Evolutionary conservation across 1,140 invertebrate genomes (phyloP).

Genomic region (Nebria ingens): DNA sequence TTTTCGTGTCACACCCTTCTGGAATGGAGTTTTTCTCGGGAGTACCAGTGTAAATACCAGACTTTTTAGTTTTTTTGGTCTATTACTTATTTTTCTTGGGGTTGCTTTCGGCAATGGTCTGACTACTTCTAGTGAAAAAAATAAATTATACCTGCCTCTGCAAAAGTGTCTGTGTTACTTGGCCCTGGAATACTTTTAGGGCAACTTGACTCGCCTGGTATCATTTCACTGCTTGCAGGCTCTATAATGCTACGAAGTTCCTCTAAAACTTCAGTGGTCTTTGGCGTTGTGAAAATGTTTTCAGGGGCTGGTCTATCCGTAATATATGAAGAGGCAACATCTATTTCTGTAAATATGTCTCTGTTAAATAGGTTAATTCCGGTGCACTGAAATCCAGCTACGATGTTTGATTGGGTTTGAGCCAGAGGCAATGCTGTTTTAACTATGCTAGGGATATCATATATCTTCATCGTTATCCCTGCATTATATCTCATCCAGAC

Average conservation of each 20-base stretch:
- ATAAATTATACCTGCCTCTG: not conserved
- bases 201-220: not conserved
- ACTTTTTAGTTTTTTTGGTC: conserved; percentile 21
- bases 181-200: not conserved
- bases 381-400: conserved; percentile 33
- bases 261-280: not conserved
- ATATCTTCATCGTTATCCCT: conserved; percentile 39
- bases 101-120: conserved; percentile 17
- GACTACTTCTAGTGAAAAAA: conserved; percentile 12
- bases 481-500: conserved; percentile 36
- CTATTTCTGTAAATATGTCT: conserved; percentile 27
- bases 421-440: conserved; percentile 30
- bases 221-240: not conserved
- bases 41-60: conserved; percentile 25
- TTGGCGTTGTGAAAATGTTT: not conserved
- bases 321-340: conserved; percentile 27
- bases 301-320: conserved; percentile 29
- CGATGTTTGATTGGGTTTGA: conserved; percentile 34
- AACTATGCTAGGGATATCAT: conserved; percentile 36
- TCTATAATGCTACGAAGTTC: not conserved
- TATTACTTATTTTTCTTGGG: conserved; percentile 19
- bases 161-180: not conserved
- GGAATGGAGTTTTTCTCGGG: conserved; percentile 20
- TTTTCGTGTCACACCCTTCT: conserved; percentile 12
- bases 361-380: conserved; percentile 33